phyloP scores from a whole-genome alignment of 2,797 vertebrate species.

The Cynopterus sphinx region DNA sequence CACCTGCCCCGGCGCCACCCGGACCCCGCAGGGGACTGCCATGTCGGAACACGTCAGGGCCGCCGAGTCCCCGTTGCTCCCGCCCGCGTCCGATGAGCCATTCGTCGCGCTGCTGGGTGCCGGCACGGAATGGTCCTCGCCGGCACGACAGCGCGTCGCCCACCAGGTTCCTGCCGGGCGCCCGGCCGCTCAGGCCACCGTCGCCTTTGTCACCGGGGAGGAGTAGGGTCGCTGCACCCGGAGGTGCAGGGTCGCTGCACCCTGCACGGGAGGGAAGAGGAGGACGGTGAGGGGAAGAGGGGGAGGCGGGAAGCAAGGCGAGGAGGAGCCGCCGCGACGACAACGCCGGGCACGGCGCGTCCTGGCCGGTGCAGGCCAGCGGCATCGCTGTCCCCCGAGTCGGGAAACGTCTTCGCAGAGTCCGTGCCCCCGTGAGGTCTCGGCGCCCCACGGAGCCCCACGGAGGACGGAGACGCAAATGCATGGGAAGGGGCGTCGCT shows the following conservation, averaged over 20 bases:
- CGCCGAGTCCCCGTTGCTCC: slow-evolving; percentile 85
- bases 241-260: slow-evolving; percentile 89
- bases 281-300: background rate
- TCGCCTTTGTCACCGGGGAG: slow-evolving; percentile 86
- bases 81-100: slow-evolving; percentile 90
- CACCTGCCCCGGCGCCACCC: slow-evolving; percentile 21
- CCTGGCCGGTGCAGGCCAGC: too few relatives aligned
- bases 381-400: too few relatives aligned
- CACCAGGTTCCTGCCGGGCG: slow-evolving; percentile 92
- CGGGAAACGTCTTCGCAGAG: too few relatives aligned
- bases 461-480: too few relatives aligned
- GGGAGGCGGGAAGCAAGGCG: slow-evolving; percentile 76
- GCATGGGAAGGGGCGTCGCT: too few relatives aligned
- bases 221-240: too few relatives aligned
- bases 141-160: slow-evolving; percentile 99
- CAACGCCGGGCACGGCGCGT: too few relatives aligned
- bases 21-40: slow-evolving; percentile 88
- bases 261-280: slow-evolving; percentile 86
- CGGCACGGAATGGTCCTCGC: slow-evolving; percentile 95
- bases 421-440: too few relatives aligned
- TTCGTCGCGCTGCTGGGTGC: slow-evolving; percentile 95
- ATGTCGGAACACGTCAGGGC: slow-evolving; percentile 91
- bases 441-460: too few relatives aligned
- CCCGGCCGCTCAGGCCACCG: slow-evolving; percentile 87
- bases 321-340: too few relatives aligned